Conservation (phyloP, 2,113 vertebrate species). For the Corvus hawaiiensis region DNA sequence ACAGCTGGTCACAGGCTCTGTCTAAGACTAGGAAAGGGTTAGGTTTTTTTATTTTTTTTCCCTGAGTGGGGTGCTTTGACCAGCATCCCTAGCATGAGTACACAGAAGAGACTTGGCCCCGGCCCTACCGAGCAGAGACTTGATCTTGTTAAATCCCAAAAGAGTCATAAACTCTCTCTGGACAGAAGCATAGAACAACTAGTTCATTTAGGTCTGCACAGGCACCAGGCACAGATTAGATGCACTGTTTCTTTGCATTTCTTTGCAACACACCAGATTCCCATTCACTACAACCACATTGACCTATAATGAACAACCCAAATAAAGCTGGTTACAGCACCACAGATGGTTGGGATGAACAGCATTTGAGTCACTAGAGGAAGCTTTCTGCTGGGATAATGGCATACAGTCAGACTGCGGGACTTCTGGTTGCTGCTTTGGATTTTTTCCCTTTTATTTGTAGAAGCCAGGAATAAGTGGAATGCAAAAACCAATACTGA, state of each 20-base stretch:
- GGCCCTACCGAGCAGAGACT: neutral
- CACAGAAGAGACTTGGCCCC: neutral
- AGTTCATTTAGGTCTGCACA: neutral
- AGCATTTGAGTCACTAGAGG: neutral
- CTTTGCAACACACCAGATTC: neutral
- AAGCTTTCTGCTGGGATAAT: neutral
- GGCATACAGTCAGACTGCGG: neutral
- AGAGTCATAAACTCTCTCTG: neutral
- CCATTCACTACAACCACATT: neutral
- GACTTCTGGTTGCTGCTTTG: neutral
- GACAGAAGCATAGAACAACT: neutral
- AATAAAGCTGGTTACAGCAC: neutral
- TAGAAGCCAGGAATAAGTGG: neutral
- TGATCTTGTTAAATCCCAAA: neutral
- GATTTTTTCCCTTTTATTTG: neutral
- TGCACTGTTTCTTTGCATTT: neutral
- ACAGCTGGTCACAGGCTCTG: neutral
- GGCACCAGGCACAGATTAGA: neutral
- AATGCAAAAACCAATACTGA: neutral
- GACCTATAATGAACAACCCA: neutral
- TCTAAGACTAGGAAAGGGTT: neutral
- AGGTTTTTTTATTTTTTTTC: neutral
- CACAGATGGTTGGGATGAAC: neutral
- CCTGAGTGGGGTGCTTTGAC: neutral
- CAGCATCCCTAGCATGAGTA: neutral